These are phyloP conservation scores for human (Homo sapiens) DNA, from an alignment of 2,113 vertebrate species.

Conservation along the genomic window DNA sequence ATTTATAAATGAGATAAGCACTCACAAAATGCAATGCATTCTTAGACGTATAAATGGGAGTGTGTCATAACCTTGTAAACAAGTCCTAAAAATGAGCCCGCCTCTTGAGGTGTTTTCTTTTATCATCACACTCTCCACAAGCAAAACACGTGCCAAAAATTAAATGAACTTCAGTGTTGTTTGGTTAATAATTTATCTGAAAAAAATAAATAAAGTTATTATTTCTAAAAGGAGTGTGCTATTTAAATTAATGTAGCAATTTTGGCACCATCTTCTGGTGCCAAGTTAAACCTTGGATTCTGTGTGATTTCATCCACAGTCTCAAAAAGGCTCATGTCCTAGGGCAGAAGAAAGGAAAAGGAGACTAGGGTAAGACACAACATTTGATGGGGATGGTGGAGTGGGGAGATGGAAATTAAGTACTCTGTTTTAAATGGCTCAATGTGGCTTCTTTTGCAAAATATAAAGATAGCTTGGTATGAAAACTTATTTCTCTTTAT, in stretches of 20 bases:
- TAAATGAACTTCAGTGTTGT: constrained; percentile 49
- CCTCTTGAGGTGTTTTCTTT: background rate
- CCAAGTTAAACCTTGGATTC: constrained; percentile 10
- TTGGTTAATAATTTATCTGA: constrained; percentile 41
- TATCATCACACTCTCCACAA: background rate
- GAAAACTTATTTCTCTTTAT: background rate
- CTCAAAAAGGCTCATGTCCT: background rate
- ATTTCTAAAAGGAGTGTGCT: constrained; percentile 44
- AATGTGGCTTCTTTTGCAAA: constrained; percentile 20
- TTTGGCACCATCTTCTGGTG: constrained; percentile 37
- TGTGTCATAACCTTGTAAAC: background rate
- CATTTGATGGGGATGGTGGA: background rate
- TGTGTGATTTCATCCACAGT: background rate
- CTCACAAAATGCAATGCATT: background rate
- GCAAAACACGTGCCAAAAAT: constrained; percentile 49
- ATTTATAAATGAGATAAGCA: background rate
- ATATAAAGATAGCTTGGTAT: background rate
- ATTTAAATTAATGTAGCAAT: constrained; percentile 45
- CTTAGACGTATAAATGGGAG: background rate
- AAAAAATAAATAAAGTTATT: constrained; percentile 44
- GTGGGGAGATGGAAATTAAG: background rate
- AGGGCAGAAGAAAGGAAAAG: background rate
- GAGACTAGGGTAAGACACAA: background rate
- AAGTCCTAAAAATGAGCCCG: constrained; percentile 33
- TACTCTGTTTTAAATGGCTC: background rate